phyloP scores from a whole-genome alignment of 64 coral and sea anemone genomes.

The Astreopora myriophthalma region DNA sequence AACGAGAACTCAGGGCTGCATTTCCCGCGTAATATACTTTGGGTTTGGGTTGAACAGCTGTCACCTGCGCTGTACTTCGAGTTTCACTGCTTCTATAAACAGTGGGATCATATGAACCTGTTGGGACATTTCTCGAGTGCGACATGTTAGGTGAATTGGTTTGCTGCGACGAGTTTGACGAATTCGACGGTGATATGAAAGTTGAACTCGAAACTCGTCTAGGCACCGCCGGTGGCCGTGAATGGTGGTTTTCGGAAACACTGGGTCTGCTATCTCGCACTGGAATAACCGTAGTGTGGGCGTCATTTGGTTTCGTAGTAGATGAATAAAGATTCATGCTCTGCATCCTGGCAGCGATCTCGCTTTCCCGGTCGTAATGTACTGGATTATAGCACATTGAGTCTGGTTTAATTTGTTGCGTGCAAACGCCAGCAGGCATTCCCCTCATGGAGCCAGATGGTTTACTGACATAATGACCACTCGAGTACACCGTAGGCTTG shows the following conservation, averaged over 20 bases:
- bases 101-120: background rate
- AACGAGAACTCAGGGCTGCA: background rate
- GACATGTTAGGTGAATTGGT: background rate
- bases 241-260: conserved; percentile 14
- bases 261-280: background rate
- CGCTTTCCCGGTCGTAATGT: conserved; percentile 75
- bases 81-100: conserved; percentile 4
- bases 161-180: background rate
- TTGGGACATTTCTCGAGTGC: background rate
- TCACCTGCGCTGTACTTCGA: background rate
- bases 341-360: conserved; percentile 42
- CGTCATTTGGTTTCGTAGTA: background rate
- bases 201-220: conserved; percentile 13
- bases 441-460: background rate
- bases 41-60: background rate
- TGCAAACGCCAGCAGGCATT: conserved; percentile 17
- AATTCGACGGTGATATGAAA: conserved; percentile 20
- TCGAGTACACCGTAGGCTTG: conserved; percentile 24
- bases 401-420: conserved; percentile 96
- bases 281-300: background rate
- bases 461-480: conserved; percentile 57
- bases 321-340: background rate
- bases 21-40: conserved; percentile 37
- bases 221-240: background rate
- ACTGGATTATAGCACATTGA: conserved; percentile 85